phyloP scores from a whole-genome alignment of 1,140 invertebrate genomes.

The Anoplolepis gracilipes region DNA sequence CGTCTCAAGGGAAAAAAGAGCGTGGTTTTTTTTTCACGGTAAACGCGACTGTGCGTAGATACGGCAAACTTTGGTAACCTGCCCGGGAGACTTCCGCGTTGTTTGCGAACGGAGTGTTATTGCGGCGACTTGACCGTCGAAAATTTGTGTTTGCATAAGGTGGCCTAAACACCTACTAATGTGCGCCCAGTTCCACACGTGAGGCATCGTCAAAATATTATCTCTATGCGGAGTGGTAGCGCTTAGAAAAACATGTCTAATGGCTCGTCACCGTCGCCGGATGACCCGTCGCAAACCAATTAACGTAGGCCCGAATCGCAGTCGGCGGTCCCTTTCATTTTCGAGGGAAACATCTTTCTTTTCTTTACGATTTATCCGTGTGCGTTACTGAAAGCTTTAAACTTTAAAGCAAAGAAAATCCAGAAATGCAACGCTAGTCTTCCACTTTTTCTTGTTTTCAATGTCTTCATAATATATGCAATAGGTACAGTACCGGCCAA shows the following conservation, averaged over 20 bases:
- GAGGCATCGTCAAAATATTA: constrained; percentile 66
- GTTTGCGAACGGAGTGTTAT: constrained; percentile 65
- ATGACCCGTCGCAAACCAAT: constrained; percentile 61
- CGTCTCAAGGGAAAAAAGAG: neutral
- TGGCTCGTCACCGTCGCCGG: constrained; percentile 54
- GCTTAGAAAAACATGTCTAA: constrained; percentile 69
- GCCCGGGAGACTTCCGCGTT: constrained; percentile 45
- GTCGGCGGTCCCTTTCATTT: constrained; percentile 22
- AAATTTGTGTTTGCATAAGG: constrained; percentile 64
- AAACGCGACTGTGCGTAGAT: constrained; percentile 7
- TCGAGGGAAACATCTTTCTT: neutral
- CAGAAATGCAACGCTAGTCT: neutral
- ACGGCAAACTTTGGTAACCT: constrained; percentile 39
- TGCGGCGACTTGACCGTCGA: constrained; percentile 35
- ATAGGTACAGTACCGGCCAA: too few relatives aligned
- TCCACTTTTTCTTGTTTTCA: neutral
- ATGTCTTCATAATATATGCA: too few relatives aligned
- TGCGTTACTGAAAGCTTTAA: neutral
- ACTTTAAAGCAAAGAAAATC: neutral
- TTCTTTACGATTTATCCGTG: neutral
- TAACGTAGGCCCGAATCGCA: constrained; percentile 8
- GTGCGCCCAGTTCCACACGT: neutral
- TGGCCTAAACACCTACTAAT: constrained; percentile 44
- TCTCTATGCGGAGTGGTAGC: constrained; percentile 46
- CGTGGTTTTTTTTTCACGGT: neutral